Evolutionary conservation across 1,140 invertebrate genomes (phyloP).

Genomic region (Papilio polyxenes): DNA sequence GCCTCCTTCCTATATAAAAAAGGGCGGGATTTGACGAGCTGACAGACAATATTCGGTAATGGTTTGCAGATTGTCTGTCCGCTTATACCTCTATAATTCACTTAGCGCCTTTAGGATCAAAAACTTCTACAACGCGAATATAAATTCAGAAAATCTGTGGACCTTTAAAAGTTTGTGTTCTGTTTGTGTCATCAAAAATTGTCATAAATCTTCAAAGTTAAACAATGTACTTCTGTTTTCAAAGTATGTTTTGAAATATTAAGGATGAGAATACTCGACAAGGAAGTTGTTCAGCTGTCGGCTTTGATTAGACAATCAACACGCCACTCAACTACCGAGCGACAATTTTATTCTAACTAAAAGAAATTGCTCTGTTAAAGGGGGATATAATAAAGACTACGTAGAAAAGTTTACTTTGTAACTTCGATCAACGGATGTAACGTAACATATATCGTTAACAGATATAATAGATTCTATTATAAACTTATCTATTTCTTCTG

Average conservation of each 20-base stretch:
- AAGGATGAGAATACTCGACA: not conserved
- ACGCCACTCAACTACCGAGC: not conserved
- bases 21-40: too few relatives aligned
- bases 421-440: not conserved
- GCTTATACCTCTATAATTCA: too few relatives aligned
- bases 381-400: not conserved
- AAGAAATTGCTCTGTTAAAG: not conserved
- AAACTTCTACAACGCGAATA: not conserved
- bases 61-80: not conserved
- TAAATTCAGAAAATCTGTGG: too few relatives aligned
- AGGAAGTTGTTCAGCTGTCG: not conserved
- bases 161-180: too few relatives aligned
- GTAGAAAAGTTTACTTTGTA: not conserved
- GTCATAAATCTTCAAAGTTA: not conserved
- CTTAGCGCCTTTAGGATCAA: not conserved
- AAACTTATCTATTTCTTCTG: too few relatives aligned
- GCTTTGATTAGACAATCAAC: conserved; percentile 3
- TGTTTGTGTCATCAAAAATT: too few relatives aligned
- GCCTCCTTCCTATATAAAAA: too few relatives aligned
- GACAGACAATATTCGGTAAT: not conserved
- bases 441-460: not conserved
- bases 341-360: not conserved
- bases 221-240: not conserved
- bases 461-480: too few relatives aligned
- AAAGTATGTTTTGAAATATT: conserved; percentile 1